Base-by-base conservation (phyloP, 1,140 invertebrate genomes). In the Mamestra configurata region DNA sequence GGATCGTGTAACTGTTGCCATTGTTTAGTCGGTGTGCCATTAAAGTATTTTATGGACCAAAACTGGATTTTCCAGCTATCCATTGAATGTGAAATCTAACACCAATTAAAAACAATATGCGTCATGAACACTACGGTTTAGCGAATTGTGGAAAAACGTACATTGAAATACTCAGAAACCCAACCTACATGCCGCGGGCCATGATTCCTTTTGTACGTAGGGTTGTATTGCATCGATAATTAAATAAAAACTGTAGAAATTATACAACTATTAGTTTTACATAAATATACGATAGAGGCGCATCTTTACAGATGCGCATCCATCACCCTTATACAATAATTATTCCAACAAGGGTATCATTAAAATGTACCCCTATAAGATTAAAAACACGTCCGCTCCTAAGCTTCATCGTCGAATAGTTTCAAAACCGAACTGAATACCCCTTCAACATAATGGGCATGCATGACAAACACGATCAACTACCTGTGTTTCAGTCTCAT, bases 281-380 rank as follows among this genome's bases (percentile, higher is more conserved):
- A 40, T 27, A n/a, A 37, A 31, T 61, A 27, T 31, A 37, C 7
- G 1, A 55, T 40, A n/a, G n/a, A 40, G 10, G 15, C n/a, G 57
- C 40, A n/a, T 40, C 1, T 40, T 6, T 64, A 37, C 18, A 37
- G n/a, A n/a, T n/a, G n/a, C n/a, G n/a, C n/a, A n/a, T n/a, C n/a
- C n/a, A n/a, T 37, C 15, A 64, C 59, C n/a, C n/a, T 27, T n/a
- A 64, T 20, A 10, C 35, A 8, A 10, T 31, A 37, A 7, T 27
- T 64, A 61, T 61, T 8, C 59, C 31, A n/a, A 7, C 20, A 31
- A 64, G 18, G 59, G 59, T 35, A 64, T 64, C 59, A 64, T 64
- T 64, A 64, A 64, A 64, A 64, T 64, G 11, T 20, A 64, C 59
- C 35, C 35, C 35, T 64, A 18, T 11, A 64, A 37, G 59, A 64